These are phyloP conservation scores for Lithophane semibrunnea DNA, from an alignment of 2,888 invertebrate genomes.

Conservation along the genomic window DNA sequence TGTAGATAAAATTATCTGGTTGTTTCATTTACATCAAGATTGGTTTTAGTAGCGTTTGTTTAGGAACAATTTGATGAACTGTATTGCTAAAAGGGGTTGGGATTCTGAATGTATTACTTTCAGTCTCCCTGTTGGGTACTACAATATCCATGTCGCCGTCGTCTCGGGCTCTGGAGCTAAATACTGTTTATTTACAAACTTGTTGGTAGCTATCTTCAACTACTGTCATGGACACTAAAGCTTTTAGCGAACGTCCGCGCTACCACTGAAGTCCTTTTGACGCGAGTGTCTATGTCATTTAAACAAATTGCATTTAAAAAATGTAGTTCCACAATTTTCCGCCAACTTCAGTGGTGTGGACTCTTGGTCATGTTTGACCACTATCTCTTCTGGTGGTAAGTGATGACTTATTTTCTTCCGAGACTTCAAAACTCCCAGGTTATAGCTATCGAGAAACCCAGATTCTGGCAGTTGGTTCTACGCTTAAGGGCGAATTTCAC, in stretches of 20 bases:
- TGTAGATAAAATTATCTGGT: slow-evolving; percentile 51
- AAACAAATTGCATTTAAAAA: too few relatives aligned
- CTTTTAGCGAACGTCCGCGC: background rate
- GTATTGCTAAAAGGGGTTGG: background rate
- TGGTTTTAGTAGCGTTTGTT: slow-evolving; percentile 18
- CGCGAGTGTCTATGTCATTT: too few relatives aligned
- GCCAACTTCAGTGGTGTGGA: too few relatives aligned
- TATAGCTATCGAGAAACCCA: background rate
- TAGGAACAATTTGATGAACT: slow-evolving; percentile 22
- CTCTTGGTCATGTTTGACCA: background rate
- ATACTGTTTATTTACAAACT: background rate
- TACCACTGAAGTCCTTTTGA: too few relatives aligned
- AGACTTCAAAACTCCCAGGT: background rate
- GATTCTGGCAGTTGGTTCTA: background rate
- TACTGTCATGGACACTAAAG: too few relatives aligned
- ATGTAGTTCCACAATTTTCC: too few relatives aligned
- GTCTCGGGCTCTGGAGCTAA: background rate
- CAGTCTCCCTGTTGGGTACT: too few relatives aligned
- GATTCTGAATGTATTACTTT: slow-evolving; percentile 1
- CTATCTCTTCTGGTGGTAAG: background rate
- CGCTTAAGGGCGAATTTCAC: background rate
- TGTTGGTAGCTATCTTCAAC: background rate
- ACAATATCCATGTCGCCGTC: too few relatives aligned
- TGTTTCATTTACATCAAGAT: slow-evolving; percentile 42
- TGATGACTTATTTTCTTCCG: background rate